These are phyloP conservation scores for Hypena proboscidalis DNA, from an alignment of 2,888 invertebrate species.

Conservation along the genomic window DNA sequence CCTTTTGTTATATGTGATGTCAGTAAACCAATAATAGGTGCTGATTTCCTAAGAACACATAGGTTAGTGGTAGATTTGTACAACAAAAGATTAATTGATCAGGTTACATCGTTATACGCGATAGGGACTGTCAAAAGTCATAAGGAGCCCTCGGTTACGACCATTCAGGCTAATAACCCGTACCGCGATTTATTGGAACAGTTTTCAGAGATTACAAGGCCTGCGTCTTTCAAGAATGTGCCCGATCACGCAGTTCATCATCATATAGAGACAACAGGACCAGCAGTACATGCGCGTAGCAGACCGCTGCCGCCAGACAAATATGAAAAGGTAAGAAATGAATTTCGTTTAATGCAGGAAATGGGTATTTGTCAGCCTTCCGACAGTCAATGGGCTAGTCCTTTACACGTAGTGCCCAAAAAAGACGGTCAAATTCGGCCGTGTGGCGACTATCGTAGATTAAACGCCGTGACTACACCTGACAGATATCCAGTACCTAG, in stretches of 20 bases:
- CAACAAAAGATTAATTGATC: neutral
- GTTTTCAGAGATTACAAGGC: neutral
- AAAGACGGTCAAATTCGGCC: neutral
- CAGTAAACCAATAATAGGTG: neutral
- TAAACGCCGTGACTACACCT: constrained; percentile 3
- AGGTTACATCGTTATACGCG: neutral
- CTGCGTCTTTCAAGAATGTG: neutral
- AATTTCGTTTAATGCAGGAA: constrained; percentile 2
- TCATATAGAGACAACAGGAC: neutral
- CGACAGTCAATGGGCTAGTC: neutral
- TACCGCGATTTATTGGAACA: neutral
- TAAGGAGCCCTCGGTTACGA: neutral
- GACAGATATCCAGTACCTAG: constrained; percentile 1
- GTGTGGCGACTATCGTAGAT: neutral
- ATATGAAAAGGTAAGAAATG: neutral
- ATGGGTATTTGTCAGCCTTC: neutral
- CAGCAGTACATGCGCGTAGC: neutral
- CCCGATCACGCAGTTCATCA: neutral
- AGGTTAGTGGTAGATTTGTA: neutral
- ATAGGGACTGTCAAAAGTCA: neutral
- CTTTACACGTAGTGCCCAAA: constrained; percentile 2
- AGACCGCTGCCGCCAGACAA: neutral
- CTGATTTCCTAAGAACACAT: neutral
- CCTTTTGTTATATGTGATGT: neutral
- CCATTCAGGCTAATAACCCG: neutral